Percentiles rank a stretch among this genome's conserved stretches.
Evolutionary conservation across 2,797 vertebrate species (phyloP).

Genomic region (Zenarchopterus dispar): DNA sequence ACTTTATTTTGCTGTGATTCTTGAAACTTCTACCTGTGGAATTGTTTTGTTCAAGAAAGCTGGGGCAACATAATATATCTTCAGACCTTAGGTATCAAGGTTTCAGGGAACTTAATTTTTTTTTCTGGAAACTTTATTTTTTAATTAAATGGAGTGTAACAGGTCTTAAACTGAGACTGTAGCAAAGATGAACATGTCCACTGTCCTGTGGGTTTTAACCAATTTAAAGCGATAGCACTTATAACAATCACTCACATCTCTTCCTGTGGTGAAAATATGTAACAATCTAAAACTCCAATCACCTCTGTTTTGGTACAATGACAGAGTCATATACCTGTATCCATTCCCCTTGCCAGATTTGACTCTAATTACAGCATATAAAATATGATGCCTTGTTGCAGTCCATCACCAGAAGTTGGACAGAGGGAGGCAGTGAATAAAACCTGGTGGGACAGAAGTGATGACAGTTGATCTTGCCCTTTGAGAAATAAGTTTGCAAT

Average conservation of each 20-base stretch:
- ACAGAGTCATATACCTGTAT: slow-evolving; percentile 19
- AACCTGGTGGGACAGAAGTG: slow-evolving; percentile 66
- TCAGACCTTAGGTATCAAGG: too few relatives aligned
- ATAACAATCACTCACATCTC: background rate
- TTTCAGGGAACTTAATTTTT: too few relatives aligned
- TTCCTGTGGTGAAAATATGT: background rate
- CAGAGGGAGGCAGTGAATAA: slow-evolving; percentile 67
- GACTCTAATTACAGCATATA: slow-evolving; percentile 59
- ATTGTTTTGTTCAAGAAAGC: too few relatives aligned
- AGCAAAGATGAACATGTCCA: too few relatives aligned
- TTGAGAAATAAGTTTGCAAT: slow-evolving; percentile 73
- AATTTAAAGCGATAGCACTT: background rate
- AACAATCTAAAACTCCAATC: background rate
- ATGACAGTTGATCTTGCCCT: slow-evolving; percentile 71
- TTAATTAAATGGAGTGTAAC: too few relatives aligned
- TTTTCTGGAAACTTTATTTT: too few relatives aligned
- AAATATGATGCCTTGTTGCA: slow-evolving; percentile 58
- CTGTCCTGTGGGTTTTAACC: too few relatives aligned
- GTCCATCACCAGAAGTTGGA: slow-evolving; percentile 63
- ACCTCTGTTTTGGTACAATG: slow-evolving; percentile 4
- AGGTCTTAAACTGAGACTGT: too few relatives aligned
- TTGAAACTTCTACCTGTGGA: too few relatives aligned
- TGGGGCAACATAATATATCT: too few relatives aligned
- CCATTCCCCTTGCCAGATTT: slow-evolving; percentile 46
- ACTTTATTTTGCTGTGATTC: too few relatives aligned